Conservation (phyloP, 2,113 vertebrate species). For the Ondatra zibethicus region DNA sequence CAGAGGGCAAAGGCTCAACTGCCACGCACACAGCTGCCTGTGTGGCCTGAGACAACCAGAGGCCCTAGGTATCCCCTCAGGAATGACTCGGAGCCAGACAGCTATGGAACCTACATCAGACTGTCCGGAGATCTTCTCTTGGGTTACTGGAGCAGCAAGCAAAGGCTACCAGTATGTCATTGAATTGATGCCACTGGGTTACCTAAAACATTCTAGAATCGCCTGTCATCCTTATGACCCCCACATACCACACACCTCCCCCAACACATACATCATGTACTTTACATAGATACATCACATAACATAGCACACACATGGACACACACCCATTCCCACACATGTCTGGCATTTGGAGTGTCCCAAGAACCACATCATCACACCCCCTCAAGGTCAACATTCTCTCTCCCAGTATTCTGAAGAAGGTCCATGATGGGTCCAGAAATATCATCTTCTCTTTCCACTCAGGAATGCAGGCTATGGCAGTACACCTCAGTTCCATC, state of each 20-base stretch:
- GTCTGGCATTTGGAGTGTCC: neutral
- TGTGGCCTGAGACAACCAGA: neutral
- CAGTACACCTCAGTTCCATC: neutral
- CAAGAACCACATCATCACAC: neutral
- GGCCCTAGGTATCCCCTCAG: neutral
- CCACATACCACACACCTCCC: neutral
- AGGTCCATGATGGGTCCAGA: accelerated
- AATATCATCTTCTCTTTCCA: neutral
- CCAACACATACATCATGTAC: neutral
- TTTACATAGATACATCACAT: neutral
- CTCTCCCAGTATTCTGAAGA: neutral
- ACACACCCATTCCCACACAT: neutral
- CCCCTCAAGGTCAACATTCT: neutral
- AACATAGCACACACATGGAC: neutral
- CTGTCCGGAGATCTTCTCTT: neutral
- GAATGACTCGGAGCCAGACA: neutral
- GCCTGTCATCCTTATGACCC: too few relatives aligned
- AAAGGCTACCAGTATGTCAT: too few relatives aligned
- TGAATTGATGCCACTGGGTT: neutral
- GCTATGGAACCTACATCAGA: neutral
- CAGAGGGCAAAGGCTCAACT: neutral
- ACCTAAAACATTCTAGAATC: neutral
- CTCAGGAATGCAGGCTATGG: too few relatives aligned
- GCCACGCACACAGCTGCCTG: neutral
- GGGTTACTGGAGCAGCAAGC: neutral